Evolutionary conservation across 2,888 invertebrate species (phyloP).

Genomic region (Lumbricus terrestris): DNA sequence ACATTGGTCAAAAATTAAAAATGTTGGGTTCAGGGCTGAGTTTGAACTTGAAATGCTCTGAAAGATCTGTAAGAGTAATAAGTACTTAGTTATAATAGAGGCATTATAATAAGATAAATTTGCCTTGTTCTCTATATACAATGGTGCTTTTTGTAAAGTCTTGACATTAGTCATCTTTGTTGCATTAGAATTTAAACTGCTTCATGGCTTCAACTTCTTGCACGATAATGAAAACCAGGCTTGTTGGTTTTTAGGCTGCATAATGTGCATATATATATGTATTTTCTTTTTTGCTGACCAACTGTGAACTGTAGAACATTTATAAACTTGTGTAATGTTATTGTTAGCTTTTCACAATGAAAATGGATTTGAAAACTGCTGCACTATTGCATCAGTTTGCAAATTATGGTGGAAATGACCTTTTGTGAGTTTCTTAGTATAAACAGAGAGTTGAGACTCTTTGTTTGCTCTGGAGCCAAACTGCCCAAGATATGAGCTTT

Average conservation of each 20-base stretch:
- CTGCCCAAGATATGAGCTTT: background rate
- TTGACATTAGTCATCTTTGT: background rate
- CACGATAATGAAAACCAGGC: background rate
- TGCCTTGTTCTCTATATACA: background rate
- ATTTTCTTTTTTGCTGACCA: background rate
- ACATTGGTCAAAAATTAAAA: background rate
- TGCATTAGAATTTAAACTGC: background rate
- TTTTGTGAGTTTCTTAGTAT: background rate
- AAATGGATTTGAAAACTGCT: background rate
- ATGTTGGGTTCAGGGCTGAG: background rate
- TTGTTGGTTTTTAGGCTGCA: background rate
- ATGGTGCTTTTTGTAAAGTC: background rate
- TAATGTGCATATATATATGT: no score
- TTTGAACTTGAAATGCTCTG: background rate
- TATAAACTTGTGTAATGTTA: background rate
- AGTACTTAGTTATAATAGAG: background rate
- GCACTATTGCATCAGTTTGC: background rate
- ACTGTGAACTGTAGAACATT: background rate
- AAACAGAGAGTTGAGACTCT: background rate
- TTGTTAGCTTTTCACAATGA: background rate
- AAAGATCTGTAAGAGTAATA: background rate
- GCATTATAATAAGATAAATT: background rate
- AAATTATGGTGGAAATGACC: background rate
- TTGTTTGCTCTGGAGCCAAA: background rate
- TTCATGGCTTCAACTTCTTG: background rate